Percentiles rank a stretch among this genome's conserved stretches.
Conservation (phyloP, 1,140 invertebrate genomes). For the Apis florea region DNA sequence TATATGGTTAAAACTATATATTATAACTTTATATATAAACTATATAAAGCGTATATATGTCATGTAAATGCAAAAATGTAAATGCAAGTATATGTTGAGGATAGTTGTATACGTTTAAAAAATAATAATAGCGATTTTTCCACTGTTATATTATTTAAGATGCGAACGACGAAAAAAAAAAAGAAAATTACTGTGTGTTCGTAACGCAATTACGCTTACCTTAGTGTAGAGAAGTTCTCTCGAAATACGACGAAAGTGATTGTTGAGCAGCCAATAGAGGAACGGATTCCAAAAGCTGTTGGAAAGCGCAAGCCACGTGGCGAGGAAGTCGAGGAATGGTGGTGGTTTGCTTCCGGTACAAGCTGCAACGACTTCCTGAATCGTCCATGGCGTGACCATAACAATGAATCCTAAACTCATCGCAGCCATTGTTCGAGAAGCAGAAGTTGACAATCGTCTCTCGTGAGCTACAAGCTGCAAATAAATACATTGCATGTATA, state of each 20-base stretch:
- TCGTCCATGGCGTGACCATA: conserved; percentile 92
- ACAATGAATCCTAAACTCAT: conserved; percentile 94
- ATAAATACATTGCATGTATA: background rate
- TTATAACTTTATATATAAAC: too few species aligned
- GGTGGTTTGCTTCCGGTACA: conserved; percentile 91
- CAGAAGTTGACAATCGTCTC: conserved; percentile 87
- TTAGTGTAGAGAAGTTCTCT: conserved; percentile 87
- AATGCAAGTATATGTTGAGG: too few species aligned
- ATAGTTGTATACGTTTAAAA: too few species aligned
- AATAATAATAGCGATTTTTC: too few species aligned
- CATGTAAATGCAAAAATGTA: too few species aligned
- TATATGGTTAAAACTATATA: background rate
- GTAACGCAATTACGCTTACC: conserved; percentile 78
- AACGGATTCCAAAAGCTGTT: conserved; percentile 94
- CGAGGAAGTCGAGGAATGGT: conserved; percentile 89
- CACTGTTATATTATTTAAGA: background rate
- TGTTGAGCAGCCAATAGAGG: conserved; percentile 92
- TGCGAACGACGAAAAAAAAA: background rate
- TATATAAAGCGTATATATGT: background rate
- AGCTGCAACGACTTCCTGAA: conserved; percentile 92
- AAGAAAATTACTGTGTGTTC: background rate
- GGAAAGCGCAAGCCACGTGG: conserved; percentile 91
- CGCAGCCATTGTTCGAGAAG: conserved; percentile 92
- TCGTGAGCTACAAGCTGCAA: conserved; percentile 85
- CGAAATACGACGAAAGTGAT: conserved; percentile 90